Percentiles rank a stretch among this genome's conserved stretches.
Evolutionary conservation across 2,888 invertebrate genomes (phyloP).

Genomic region (Neoascia interrupta): DNA sequence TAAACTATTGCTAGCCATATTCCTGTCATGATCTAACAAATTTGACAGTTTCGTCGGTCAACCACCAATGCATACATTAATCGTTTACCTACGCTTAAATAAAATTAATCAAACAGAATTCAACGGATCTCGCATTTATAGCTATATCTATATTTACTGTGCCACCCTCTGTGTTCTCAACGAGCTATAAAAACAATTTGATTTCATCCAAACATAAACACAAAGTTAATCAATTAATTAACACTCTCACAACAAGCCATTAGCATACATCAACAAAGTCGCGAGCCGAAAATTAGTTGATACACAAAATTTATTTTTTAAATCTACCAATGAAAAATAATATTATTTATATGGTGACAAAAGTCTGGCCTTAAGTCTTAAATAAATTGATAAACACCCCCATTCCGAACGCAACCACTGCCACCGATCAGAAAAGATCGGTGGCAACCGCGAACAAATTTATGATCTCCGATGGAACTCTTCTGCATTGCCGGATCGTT

Average conservation of each 20-base stretch:
- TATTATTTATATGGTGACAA: slow-evolving; percentile 24
- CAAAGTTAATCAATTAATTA: slow-evolving; percentile 8
- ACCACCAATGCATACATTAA: too few relatives aligned
- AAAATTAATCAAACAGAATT: too few relatives aligned
- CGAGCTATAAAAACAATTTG: neutral
- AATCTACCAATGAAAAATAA: slow-evolving; percentile 34
- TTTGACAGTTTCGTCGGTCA: too few relatives aligned
- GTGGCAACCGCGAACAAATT: neutral
- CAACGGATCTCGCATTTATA: too few relatives aligned
- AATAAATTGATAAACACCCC: neutral
- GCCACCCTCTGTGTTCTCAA: neutral
- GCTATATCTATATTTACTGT: too few relatives aligned
- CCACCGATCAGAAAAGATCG: neutral
- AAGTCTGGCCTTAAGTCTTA: slow-evolving; percentile 12
- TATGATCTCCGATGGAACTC: slow-evolving; percentile 7
- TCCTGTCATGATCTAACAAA: too few relatives aligned
- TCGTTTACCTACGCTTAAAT: too few relatives aligned
- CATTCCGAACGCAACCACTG: neutral
- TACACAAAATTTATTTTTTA: neutral
- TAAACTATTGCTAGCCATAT: too few relatives aligned
- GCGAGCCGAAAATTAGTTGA: neutral
- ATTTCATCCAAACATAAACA: neutral
- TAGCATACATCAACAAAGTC: neutral
- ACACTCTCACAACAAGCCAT: slow-evolving; percentile 1
- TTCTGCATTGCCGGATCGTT: neutral